Evolutionary conservation across 1,140 invertebrate species (phyloP).

Genomic region (Aleiodes sp.): DNA sequence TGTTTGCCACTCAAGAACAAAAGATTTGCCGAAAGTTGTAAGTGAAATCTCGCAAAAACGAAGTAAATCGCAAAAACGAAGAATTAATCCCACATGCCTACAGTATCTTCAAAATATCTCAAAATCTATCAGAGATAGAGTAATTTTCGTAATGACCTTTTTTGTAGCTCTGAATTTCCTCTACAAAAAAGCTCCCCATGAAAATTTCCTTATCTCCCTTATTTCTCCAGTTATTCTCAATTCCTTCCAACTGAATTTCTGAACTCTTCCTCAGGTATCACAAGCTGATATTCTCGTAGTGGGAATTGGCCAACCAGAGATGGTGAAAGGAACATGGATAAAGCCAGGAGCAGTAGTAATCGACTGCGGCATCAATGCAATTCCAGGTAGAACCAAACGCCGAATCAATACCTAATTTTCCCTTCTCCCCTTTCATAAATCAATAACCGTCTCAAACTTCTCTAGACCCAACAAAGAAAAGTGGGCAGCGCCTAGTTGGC

Average conservation of each 20-base stretch:
- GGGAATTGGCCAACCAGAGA: conserved; percentile 89
- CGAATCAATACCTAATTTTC: neutral
- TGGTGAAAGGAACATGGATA: conserved; percentile 96
- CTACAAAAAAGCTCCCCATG: too few species aligned
- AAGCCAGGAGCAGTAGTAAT: conserved; percentile 99
- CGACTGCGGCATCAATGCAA: conserved; percentile 97
- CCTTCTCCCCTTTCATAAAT: neutral
- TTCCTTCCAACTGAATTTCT: conserved; percentile 27
- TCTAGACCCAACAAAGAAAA: conserved; percentile 84
- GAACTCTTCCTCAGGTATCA: conserved; percentile 49
- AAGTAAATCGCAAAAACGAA: too few species aligned
- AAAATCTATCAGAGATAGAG: too few species aligned
- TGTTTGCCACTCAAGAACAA: conserved; percentile 95
- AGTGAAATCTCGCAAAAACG: conserved; percentile 39
- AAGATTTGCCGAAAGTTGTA: conserved; percentile 82
- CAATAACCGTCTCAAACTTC: conserved; percentile 16
- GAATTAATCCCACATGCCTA: too few species aligned
- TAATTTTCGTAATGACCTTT: too few species aligned
- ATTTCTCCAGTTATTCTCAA: neutral
- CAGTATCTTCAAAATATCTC: too few species aligned
- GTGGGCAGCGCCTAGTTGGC: conserved; percentile 88
- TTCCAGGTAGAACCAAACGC: conserved; percentile 76
- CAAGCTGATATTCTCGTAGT: conserved; percentile 96
- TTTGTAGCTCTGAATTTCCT: too few species aligned
- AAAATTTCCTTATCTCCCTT: too few species aligned